These are phyloP conservation scores for Hemaris fuciformis DNA, from an alignment of 2,888 invertebrate species.

Conservation along the genomic window DNA sequence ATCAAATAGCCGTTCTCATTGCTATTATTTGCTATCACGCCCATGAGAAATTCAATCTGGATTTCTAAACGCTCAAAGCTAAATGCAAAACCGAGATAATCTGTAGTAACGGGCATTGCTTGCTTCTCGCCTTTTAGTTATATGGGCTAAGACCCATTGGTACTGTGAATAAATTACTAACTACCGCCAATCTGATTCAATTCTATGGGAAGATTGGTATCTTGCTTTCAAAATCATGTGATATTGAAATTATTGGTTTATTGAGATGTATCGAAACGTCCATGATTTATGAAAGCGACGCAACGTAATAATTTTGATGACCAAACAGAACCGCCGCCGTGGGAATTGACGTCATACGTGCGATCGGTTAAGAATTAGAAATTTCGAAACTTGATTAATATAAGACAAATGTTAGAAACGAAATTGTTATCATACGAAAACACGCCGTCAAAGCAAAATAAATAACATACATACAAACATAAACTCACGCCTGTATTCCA, in stretches of 20 bases:
- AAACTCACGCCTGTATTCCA: too few relatives aligned
- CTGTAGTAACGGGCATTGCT: slow-evolving; percentile 11
- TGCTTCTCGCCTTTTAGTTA: background rate
- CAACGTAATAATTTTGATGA: slow-evolving; percentile 7
- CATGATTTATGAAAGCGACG: background rate
- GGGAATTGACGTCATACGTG: too few relatives aligned
- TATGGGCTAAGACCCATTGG: background rate
- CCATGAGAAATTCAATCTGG: slow-evolving; percentile 58
- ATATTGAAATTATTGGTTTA: slow-evolving; percentile 4
- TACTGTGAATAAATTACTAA: background rate
- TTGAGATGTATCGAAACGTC: background rate
- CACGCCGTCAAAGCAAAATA: too few relatives aligned
- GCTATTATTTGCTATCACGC: slow-evolving; percentile 52
- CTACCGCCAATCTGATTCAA: slow-evolving; percentile 6
- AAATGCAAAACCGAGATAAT: slow-evolving; percentile 26
- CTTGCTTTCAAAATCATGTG: background rate
- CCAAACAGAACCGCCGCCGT: background rate
- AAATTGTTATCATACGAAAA: background rate
- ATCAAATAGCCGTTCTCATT: slow-evolving; percentile 20
- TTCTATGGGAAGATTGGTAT: background rate
- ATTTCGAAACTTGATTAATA: background rate
- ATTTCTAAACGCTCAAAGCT: slow-evolving; percentile 56
- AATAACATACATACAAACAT: too few relatives aligned
- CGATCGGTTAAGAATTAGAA: background rate
- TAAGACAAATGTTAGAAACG: background rate